Evolutionary conservation across 2,888 invertebrate genomes (phyloP), one percentile per base, ranked within the genome.

Genomic region (Andrena marginata): DNA sequence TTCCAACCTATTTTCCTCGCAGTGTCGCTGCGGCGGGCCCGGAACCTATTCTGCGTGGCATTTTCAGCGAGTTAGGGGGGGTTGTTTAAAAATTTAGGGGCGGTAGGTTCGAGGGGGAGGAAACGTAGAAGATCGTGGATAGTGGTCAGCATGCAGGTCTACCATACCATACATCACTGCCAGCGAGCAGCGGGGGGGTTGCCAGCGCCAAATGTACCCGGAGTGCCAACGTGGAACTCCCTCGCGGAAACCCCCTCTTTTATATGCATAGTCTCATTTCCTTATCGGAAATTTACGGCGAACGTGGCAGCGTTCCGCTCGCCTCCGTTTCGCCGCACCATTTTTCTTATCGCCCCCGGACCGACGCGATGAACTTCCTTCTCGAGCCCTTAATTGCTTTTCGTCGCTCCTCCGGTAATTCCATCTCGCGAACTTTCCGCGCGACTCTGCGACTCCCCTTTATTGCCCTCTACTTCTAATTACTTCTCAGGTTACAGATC

Each of bases 231-330:
- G 82, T 78, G 87, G 69, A 90, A 88, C 87, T 85, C 87, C 82
- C 87, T 76, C 85, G 75, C 89, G 89, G 84, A 88, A 91, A 89
- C 86, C 85, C 68, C 85, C 90, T 90, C 85, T 92, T 93, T 93
- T 91, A 92, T 93, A 94, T 94, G 93, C 93, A 94, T 94, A 93
- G 93, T 88, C 90, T 92, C 92, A 93, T 94, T 94, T 93, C 94
- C 93, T 93, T 92, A 92, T 92, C 90, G 91, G 90, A 92, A 91
- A 90, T 92, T 91, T 87, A 91, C 89, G 72, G 78, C 31, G 73
- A 74, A 81, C 79, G 84, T 76, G 84, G 48, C 70, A 16, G 35
- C 51, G 23, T 35, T 49, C 35, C 60, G 65, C 31, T 48, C 59
- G 33, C 72, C 56, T 56, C 26, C 56, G 64, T 68, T 59, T 16